These are phyloP conservation scores for Hippocampus kuda DNA, from an alignment of 2,797 vertebrate genomes.

Conservation along the genomic window DNA sequence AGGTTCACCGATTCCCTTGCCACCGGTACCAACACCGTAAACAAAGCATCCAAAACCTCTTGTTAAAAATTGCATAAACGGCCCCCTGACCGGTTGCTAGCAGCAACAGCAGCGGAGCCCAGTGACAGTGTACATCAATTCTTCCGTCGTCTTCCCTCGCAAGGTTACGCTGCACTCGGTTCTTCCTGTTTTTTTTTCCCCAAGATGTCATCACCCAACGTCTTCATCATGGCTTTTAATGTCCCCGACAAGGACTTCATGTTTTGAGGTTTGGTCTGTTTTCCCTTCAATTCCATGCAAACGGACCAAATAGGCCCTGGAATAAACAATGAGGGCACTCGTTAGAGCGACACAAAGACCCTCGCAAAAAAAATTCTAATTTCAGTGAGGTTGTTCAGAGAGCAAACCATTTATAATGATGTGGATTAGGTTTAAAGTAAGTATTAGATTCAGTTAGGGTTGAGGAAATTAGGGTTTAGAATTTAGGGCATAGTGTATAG, in stretches of 20 bases:
- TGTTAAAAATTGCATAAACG: slow-evolving; percentile 3
- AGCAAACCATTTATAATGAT: neutral
- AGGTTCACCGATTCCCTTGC: slow-evolving; percentile 1
- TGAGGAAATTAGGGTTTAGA: too few relatives aligned
- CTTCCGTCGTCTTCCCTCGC: neutral
- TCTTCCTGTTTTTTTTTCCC: neutral
- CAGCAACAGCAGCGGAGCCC: slow-evolving; percentile 41
- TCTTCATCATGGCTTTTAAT: neutral
- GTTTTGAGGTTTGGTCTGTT: neutral
- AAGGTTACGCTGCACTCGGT: neutral
- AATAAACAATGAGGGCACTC: neutral
- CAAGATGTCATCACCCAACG: neutral
- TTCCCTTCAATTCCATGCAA: neutral
- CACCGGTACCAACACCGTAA: neutral
- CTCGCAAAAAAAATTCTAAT: neutral
- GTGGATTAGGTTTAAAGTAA: neutral
- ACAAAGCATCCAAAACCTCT: neutral
- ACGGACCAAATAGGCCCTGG: neutral
- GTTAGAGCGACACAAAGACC: neutral
- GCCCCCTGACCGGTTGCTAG: slow-evolving; percentile 44
- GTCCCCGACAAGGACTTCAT: neutral
- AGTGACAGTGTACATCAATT: neutral
- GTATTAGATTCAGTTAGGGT: too few relatives aligned
- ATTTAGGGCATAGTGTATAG: too few relatives aligned
- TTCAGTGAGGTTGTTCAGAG: neutral